A percentile compares a stretch with the other conserved stretches of the same genome.
Conservation (phyloP, 1,140 invertebrate species). For the Camponotus vicinus region DNA sequence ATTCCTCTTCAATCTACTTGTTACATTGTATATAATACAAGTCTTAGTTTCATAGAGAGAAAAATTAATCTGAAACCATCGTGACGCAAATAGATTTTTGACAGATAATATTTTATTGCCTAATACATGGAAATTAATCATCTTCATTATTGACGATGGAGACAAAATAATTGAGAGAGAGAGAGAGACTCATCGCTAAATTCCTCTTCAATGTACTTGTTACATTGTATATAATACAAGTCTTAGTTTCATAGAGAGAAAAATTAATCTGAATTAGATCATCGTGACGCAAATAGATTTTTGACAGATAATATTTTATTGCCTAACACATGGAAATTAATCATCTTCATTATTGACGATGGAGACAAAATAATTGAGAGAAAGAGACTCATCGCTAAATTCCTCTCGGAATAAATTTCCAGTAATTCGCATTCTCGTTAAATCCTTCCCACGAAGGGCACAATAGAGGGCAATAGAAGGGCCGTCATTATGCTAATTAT, state of each 20-base stretch:
- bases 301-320: neutral
- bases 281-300: neutral
- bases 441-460: conserved; percentile 33
- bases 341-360: neutral
- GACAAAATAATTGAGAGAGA: neutral
- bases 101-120: neutral
- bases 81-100: neutral
- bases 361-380: neutral
- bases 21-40: neutral
- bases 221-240: neutral
- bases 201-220: conserved; percentile 4
- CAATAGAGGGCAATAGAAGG: neutral
- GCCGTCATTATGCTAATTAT: conserved; percentile 13
- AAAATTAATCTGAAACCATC: neutral
- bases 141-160: neutral
- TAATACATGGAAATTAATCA: neutral
- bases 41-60: neutral
- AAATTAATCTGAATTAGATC: neutral
- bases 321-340: neutral
- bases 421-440: conserved; percentile 30
- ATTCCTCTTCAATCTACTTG: conserved; percentile 22
- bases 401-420: conserved; percentile 18
- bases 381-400: conserved; percentile 11
- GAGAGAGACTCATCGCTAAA: conserved; percentile 16
- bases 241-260: neutral